A percentile compares a stretch with the other conserved stretches of the same genome.
phyloP scores from a whole-genome alignment of 2,113 vertebrate species.

The Paradoxurus hermaphroditus region DNA sequence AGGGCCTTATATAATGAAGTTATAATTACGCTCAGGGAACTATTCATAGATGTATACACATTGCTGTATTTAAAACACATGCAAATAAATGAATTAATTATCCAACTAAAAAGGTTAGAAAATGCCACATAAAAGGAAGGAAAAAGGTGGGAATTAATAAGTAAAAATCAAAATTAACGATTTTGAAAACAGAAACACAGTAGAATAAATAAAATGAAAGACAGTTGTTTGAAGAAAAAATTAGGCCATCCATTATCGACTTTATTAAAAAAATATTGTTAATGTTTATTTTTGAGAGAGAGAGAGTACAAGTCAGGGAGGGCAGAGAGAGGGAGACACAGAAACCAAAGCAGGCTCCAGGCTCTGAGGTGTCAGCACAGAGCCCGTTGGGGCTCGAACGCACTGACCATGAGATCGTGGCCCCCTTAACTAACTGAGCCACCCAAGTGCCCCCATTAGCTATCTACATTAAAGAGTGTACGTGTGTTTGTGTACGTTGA shows the following conservation, averaged over 20 bases:
- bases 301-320: too few relatives aligned
- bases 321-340: too few relatives aligned
- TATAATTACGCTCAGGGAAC: background rate
- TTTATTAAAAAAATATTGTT: too few relatives aligned
- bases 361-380: too few relatives aligned
- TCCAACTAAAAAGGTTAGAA: background rate
- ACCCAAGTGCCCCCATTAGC: background rate
- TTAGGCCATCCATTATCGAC: background rate
- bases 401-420: too few relatives aligned
- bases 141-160: background rate
- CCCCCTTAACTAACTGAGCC: too few relatives aligned
- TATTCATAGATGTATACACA: background rate
- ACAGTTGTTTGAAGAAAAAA: background rate
- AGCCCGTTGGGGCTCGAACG: too few relatives aligned
- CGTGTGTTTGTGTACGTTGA: background rate
- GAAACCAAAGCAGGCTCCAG: too few relatives aligned
- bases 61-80: background rate
- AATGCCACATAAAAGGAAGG: background rate
- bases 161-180: slow-evolving; percentile 44
- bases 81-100: slow-evolving; percentile 13
- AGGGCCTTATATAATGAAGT: background rate
- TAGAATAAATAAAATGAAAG: slow-evolving; percentile 26
- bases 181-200: slow-evolving; percentile 18
- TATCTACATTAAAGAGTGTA: background rate
- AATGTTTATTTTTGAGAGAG: too few relatives aligned